These are phyloP conservation scores for Oncorhynchus keta DNA, from an alignment of 2,113 vertebrate species.

Conservation along the genomic window DNA sequence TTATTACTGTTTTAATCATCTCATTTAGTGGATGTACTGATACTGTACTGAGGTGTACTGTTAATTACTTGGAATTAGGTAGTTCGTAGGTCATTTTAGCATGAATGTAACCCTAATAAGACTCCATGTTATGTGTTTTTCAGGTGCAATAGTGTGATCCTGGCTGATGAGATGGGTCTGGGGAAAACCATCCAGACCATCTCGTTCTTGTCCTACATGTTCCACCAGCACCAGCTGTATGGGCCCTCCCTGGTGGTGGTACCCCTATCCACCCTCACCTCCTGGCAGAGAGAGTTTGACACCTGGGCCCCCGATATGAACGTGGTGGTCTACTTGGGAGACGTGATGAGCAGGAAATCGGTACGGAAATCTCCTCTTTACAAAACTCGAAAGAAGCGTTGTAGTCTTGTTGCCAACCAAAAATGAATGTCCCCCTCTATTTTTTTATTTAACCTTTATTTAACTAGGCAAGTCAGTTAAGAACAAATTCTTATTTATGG, in stretches of 20 bases:
- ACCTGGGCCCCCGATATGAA: slow-evolving; percentile 95
- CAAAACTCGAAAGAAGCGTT: background rate
- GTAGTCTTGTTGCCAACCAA: background rate
- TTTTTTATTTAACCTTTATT: too few relatives aligned
- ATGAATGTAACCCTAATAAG: background rate
- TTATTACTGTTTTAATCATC: background rate
- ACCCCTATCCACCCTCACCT: slow-evolving; percentile 94
- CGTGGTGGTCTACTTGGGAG: slow-evolving; percentile 96
- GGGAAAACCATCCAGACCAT: slow-evolving; percentile 99
- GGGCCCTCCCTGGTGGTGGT: slow-evolving; percentile 96
- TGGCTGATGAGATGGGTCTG: slow-evolving; percentile 98
- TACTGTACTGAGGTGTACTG: background rate
- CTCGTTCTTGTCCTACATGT: slow-evolving; percentile 96
- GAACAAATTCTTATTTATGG: too few relatives aligned
- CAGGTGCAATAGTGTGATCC: slow-evolving; percentile 97
- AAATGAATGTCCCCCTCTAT: background rate
- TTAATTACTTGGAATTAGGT: background rate
- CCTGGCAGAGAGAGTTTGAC: slow-evolving; percentile 97
- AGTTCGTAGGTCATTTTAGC: too few relatives aligned
- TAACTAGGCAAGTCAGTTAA: too few relatives aligned
- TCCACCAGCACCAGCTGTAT: slow-evolving; percentile 94
- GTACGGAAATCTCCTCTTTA: slow-evolving; percentile 51
- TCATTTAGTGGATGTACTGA: background rate
- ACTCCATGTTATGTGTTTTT: background rate
- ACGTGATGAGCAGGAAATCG: slow-evolving; percentile 96